A percentile compares a stretch with the other conserved stretches of the same genome.
phyloP scores from a whole-genome alignment of 2,797 vertebrate species.

The Anisognathus igniventris region DNA sequence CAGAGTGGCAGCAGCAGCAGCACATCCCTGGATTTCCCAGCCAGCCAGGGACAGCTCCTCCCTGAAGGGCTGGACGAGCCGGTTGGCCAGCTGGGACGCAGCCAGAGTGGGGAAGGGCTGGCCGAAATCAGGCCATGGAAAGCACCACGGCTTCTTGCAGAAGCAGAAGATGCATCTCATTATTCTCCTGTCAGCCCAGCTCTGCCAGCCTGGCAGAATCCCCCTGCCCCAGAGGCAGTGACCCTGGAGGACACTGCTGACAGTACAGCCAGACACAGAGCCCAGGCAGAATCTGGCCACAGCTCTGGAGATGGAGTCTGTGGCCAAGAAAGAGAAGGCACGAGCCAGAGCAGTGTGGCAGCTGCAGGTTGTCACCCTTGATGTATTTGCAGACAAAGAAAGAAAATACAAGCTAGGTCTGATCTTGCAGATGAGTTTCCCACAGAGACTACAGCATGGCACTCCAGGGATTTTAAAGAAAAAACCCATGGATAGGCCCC shows the following conservation, averaged over 20 bases:
- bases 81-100: not conserved
- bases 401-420: not conserved
- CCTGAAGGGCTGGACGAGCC: conserved; percentile 17
- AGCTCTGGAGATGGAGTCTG: not conserved
- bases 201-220: not conserved
- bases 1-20: not conserved
- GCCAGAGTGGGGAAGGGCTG: not conserved
- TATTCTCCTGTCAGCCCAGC: not conserved
- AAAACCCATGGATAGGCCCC: not conserved
- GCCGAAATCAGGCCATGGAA: not conserved
- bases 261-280: fast-evolving
- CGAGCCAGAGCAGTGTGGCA: not conserved
- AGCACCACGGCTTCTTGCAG: not conserved
- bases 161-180: not conserved
- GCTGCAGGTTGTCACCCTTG: not conserved
- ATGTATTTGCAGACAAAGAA: not conserved
- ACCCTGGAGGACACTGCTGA: not conserved
- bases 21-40: not conserved
- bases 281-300: not conserved
- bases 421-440: not conserved
- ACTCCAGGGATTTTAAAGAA: not conserved
- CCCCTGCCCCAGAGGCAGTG: not conserved
- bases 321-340: not conserved
- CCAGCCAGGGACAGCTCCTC: not conserved
- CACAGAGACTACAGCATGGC: not conserved